Conservation (phyloP, 2,113 vertebrate genomes). For the Coreoperca whiteheadi region DNA sequence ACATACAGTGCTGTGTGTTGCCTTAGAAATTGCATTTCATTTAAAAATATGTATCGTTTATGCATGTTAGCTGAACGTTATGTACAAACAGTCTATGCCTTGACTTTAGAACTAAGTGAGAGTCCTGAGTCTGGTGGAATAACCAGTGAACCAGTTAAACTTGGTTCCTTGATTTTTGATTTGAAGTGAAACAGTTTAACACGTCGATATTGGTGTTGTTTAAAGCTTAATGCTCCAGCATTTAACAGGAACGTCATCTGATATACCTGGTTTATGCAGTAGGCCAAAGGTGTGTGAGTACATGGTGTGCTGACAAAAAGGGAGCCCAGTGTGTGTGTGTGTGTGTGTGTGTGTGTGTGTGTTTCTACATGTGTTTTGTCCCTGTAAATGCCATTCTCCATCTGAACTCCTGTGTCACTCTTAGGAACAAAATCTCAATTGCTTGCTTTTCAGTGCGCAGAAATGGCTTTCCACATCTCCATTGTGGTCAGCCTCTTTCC, state of each 20-base stretch:
- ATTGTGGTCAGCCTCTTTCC: conserved; percentile 70
- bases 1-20: not conserved
- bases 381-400: conserved; percentile 40
- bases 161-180: not conserved
- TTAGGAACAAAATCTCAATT: conserved; percentile 67
- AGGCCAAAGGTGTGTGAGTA: conserved; percentile 28
- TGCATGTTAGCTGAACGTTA: not conserved
- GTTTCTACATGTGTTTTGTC: conserved; percentile 33
- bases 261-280: conserved; percentile 26
- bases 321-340: not conserved
- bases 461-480: conserved; percentile 75
- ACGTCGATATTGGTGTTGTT: not conserved
- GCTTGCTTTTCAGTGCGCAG: conserved; percentile 64
- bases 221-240: conserved; percentile 18
- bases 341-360: not conserved
- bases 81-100: not conserved
- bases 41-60: not conserved
- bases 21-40: not conserved
- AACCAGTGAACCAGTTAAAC: not conserved
- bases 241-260: conserved; percentile 6
- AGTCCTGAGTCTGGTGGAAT: not conserved
- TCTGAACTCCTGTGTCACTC: conserved; percentile 58
- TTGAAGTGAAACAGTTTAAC: conserved; percentile 3
- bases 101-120: not conserved
- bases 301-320: conserved; percentile 31